A percentile compares a stretch with the other conserved stretches of the same genome.
Evolutionary conservation across 1,140 invertebrate species (phyloP).

Genomic region (Tribolium madens): DNA sequence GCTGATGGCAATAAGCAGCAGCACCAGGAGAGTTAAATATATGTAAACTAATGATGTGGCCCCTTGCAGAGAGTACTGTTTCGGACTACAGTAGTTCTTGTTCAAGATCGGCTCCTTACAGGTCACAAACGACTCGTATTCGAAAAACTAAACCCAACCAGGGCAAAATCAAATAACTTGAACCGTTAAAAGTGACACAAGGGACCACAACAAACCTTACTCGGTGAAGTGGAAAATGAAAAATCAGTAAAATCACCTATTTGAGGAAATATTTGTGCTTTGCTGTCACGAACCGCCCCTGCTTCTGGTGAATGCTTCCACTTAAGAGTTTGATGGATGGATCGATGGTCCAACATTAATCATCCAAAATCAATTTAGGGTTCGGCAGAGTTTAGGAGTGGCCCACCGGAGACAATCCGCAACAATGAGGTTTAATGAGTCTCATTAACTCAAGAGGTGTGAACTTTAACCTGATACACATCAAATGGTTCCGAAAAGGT

Average conservation of each 20-base stretch:
- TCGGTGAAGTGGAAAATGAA: not conserved
- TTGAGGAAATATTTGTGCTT: not conserved
- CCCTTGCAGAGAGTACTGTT: conserved; percentile 54
- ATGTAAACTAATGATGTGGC: conserved; percentile 56
- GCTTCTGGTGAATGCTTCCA: conserved; percentile 56
- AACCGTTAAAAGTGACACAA: not conserved
- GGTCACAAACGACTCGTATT: conserved; percentile 47
- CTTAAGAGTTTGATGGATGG: conserved; percentile 61
- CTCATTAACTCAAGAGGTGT: conserved; percentile 50
- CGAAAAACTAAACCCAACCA: not conserved
- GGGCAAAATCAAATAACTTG: not conserved
- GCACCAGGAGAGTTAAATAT: conserved; percentile 47
- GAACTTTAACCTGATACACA: conserved; percentile 44
- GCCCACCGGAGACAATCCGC: conserved; percentile 49
- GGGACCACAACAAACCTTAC: not conserved
- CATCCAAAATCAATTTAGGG: conserved; percentile 59
- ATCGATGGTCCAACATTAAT: conserved; percentile 60
- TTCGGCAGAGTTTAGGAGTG: conserved; percentile 45
- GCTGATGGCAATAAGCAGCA: conserved; percentile 42
- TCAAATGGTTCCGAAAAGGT: conserved; percentile 23
- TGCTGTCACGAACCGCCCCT: conserved; percentile 42
- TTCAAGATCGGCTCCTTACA: conserved; percentile 43
- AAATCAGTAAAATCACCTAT: not conserved
- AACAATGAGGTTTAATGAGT: conserved; percentile 54
- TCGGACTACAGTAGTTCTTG: conserved; percentile 56